Evolutionary conservation across 2,888 invertebrate species (phyloP).

Genomic region (Troides aeacus): DNA sequence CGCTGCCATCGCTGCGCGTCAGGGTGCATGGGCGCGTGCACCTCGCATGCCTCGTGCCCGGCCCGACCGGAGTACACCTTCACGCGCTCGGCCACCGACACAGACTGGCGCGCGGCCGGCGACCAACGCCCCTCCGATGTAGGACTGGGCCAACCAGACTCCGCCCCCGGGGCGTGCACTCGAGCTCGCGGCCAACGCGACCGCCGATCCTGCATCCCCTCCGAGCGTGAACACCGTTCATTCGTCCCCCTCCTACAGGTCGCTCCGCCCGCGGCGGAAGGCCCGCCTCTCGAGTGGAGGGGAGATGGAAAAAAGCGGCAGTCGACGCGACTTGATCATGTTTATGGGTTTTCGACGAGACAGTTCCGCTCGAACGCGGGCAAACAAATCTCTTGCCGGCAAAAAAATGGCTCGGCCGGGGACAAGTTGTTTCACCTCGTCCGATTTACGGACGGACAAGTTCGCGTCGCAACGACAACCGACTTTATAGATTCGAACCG

Average conservation of each 20-base stretch:
- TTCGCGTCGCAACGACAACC: conserved; percentile 52
- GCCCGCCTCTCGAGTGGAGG: conserved; percentile 65
- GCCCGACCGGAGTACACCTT: conserved; percentile 64
- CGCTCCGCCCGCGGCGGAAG: conserved; percentile 45
- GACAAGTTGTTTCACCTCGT: conserved; percentile 77
- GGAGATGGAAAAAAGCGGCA: conserved; percentile 72
- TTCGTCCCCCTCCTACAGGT: conserved; percentile 66
- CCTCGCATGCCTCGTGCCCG: conserved; percentile 61
- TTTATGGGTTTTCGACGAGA: conserved; percentile 78
- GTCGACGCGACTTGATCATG: conserved; percentile 71
- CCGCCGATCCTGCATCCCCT: conserved; percentile 61
- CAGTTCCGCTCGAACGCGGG: conserved; percentile 70
- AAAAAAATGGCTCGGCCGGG: conserved; percentile 72
- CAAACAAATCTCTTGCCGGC: conserved; percentile 77
- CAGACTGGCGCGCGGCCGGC: conserved; percentile 76
- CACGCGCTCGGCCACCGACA: conserved; percentile 70
- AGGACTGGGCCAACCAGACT: conserved; percentile 65
- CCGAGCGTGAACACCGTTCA: conserved; percentile 46
- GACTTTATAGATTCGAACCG: conserved; percentile 35
- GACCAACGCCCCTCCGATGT: conserved; percentile 73
- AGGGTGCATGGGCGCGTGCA: conserved; percentile 68
- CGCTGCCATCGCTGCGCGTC: conserved; percentile 73
- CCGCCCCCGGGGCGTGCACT: conserved; percentile 62
- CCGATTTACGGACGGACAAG: conserved; percentile 74
- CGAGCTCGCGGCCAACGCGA: conserved; percentile 55